Percentiles rank a stretch among this genome's conserved stretches.
These are phyloP conservation scores for Tachycineta bicolor DNA, from an alignment of 2,113 vertebrate genomes.

Conservation along the genomic window DNA sequence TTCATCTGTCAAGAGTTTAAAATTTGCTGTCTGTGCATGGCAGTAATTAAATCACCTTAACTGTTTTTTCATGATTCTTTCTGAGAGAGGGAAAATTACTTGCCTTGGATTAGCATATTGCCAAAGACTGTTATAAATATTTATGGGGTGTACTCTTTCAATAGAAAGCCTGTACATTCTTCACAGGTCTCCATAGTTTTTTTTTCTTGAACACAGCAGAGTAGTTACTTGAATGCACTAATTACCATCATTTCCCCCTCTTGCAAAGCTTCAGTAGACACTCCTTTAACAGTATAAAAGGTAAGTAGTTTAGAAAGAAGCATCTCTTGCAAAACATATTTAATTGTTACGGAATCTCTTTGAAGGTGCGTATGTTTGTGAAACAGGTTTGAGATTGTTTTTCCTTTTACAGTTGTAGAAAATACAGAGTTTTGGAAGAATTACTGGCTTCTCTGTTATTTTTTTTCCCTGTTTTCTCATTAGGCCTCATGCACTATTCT, in stretches of 20 bases:
- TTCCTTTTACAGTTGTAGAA: not conserved
- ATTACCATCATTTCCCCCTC: not conserved
- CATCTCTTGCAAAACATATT: not conserved
- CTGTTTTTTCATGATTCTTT: constrained; percentile 37
- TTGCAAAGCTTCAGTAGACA: not conserved
- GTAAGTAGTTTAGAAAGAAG: not conserved
- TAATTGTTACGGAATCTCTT: not conserved
- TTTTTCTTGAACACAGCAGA: not conserved
- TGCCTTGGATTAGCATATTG: constrained; percentile 52
- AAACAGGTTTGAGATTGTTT: not conserved
- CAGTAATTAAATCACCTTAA: constrained; percentile 67
- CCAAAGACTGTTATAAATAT: constrained; percentile 61
- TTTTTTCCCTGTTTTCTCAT: not conserved
- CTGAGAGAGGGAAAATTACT: constrained; percentile 37
- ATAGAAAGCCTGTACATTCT: constrained; percentile 41
- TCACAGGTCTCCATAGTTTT: constrained; percentile 53
- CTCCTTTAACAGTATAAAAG: not conserved
- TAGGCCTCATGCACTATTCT: not conserved
- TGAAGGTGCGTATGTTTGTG: not conserved
- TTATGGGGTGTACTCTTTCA: constrained; percentile 33
- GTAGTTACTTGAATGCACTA: not conserved
- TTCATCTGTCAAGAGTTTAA: constrained; percentile 23
- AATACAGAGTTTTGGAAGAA: not conserved
- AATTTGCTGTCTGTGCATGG: not conserved
- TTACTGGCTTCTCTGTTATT: not conserved